Evolutionary conservation across 1,140 invertebrate genomes (phyloP), one percentile per base, ranked within the genome.

Genomic region (Bombus confusus): DNA sequence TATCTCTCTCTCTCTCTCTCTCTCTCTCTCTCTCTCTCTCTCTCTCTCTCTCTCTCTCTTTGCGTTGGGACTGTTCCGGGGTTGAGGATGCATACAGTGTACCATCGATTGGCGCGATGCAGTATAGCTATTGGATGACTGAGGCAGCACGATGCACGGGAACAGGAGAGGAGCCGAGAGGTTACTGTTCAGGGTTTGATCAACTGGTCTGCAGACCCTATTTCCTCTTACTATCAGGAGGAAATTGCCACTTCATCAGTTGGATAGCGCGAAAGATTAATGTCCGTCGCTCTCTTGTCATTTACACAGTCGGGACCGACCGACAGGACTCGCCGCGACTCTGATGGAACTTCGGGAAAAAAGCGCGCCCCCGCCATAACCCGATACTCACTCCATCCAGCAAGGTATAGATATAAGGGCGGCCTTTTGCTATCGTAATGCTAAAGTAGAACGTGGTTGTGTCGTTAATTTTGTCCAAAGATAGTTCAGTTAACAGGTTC

Each of bases 241-340:
- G 90, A 91, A 91, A 91, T 91, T 91, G 90, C 90, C 89, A 91
- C 89, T 91, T 91, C 90, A 91, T 91, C 90, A 91, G 90, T 80
- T 87, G 87, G 90, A 85, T 89, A 91, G 88, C 68, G 88, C 79
- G 82, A 86, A 90, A 91, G 90, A 91, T 91, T 91, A 91, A 91
- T 91, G 90, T 87, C 88, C 88, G 86, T 90, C 89, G 83, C 89
- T 82, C 84, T 86, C 89, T 88, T 90, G 89, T 90, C 89, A 90
- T 90, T 90, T 90, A 80, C 86, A 87, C 88, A 83, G 87, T 83
- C 81, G 78, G 68, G 34, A 25, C 74, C 71, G 62, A 41, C 66
- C 62, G 83, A 85, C 83, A 75, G 39, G 47, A 64, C 57, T 18
- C 37, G 43, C 52, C 57, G 72, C 86, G 77, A 43, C 41, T 47